Evolutionary conservation across 1,140 invertebrate genomes (phyloP).

Genomic region (Tetramorium alpestre): DNA sequence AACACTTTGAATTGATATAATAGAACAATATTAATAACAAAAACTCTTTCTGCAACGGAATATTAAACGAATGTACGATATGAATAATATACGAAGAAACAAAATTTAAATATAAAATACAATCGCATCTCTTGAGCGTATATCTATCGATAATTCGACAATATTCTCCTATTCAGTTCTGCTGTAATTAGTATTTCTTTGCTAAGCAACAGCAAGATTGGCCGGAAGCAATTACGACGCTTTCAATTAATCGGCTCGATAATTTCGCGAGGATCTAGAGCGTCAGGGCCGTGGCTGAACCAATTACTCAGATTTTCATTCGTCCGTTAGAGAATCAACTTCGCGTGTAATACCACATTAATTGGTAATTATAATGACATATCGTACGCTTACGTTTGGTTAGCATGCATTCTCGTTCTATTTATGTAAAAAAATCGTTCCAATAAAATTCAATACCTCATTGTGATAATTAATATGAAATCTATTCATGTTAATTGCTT

Average conservation of each 20-base stretch:
- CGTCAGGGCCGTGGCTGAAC: conserved; percentile 58
- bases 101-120: background rate
- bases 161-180: conserved; percentile 2
- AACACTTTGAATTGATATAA: background rate
- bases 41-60: background rate
- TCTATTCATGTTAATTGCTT: background rate
- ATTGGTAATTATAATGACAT: conserved; percentile 77
- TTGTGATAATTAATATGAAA: background rate
- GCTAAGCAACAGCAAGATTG: conserved; percentile 58
- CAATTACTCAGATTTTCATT: conserved; percentile 77
- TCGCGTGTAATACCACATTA: conserved; percentile 76
- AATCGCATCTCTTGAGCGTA: background rate
- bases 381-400: conserved; percentile 25
- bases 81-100: background rate
- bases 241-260: conserved; percentile 70
- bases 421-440: background rate
- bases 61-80: background rate
- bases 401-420: background rate
- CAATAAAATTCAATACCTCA: background rate
- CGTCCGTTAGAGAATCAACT: conserved; percentile 50
- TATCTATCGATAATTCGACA: background rate
- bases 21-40: background rate
- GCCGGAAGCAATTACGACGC: conserved; percentile 69
- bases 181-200: conserved; percentile 48
- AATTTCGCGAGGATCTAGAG: conserved; percentile 72